phyloP scores from a whole-genome alignment of 2,888 invertebrate genomes.

The Phortica okadai region DNA sequence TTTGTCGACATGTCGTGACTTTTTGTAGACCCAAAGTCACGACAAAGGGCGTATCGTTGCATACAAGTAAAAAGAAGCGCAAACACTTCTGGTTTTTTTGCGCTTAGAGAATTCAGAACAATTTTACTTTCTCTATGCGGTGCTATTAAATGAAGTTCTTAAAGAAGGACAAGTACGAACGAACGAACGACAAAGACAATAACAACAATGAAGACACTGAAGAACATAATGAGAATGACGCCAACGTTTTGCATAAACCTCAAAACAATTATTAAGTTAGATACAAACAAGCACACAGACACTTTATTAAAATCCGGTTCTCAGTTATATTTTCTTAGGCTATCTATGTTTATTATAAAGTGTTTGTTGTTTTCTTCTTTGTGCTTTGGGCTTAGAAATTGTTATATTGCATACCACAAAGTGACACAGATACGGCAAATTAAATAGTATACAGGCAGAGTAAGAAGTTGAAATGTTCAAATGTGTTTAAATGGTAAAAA shows the following conservation, averaged over 20 bases:
- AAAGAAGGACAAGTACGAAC: neutral
- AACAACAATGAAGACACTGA: neutral
- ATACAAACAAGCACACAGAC: neutral
- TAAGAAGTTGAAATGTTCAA: neutral
- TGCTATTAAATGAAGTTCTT: neutral
- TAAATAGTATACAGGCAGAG: neutral
- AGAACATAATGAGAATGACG: neutral
- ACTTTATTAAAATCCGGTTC: conserved; percentile 21
- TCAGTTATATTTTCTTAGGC: neutral
- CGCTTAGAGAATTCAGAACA: conserved; percentile 14
- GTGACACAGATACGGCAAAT: neutral
- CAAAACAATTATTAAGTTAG: conserved; percentile 15
- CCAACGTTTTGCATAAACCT: conserved; percentile 10
- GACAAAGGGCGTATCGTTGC: neutral
- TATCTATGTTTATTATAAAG: conserved; percentile 11
- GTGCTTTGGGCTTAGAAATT: conserved; percentile 14
- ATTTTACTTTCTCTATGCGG: conserved; percentile 16
- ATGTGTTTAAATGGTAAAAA: neutral
- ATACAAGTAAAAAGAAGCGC: neutral
- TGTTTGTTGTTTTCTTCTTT: neutral
- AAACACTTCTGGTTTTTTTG: conserved; percentile 34
- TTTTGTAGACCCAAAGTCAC: neutral
- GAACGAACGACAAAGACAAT: neutral
- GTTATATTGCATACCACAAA: conserved; percentile 15
- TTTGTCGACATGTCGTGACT: conserved; percentile 13